Evolutionary conservation across 1,140 invertebrate species (phyloP), one percentile per base, ranked within the genome.

Genomic region (Heliothis subflexa): DNA sequence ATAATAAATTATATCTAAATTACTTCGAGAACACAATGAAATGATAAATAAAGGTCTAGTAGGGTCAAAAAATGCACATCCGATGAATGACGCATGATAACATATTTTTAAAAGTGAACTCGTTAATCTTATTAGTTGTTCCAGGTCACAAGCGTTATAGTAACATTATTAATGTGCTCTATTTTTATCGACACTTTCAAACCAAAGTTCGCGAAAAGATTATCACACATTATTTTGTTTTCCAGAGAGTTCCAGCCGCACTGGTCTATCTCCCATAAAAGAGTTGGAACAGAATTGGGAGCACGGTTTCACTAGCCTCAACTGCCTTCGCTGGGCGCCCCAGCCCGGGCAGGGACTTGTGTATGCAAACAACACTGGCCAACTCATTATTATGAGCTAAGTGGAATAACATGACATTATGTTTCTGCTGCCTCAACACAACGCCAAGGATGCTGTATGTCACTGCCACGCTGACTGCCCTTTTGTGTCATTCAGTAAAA

Each of bases 301-400:
- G 88, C 95, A 95, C 25, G 96, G 94, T 70, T 96, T 95, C 85
- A 96, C 96, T 71, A 97, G 97, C 89, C 94, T 98, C 11, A 98
- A 98, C 95, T 98, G 97, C 83, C 97, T 98, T 45, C 95, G 97
- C 68, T 98, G 97, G 97, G 95, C 97, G 16, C 97, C 97, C 0
- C 95, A 96, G 33, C 95, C 97, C 13, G 98, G 98, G 0, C 97
- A 98, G 89, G 98, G 97, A 0, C 95, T 98, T 66, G 97, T 98
- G 45, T 98, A 98, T 92, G 97, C 97, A 2, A 98, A 98, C 54
- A 98, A 97, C 86, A 97, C 96, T 55, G 98, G 98, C 66, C 96
- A 97, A 86, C 95, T 98, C 12, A 96, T 96, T 83, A 96, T 98
- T 85, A 95, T 97, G 85, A 95, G 95, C 81, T 96, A 95, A 95